Base-by-base conservation (phyloP, 2,888 invertebrate species). In the Andricus curvator region DNA sequence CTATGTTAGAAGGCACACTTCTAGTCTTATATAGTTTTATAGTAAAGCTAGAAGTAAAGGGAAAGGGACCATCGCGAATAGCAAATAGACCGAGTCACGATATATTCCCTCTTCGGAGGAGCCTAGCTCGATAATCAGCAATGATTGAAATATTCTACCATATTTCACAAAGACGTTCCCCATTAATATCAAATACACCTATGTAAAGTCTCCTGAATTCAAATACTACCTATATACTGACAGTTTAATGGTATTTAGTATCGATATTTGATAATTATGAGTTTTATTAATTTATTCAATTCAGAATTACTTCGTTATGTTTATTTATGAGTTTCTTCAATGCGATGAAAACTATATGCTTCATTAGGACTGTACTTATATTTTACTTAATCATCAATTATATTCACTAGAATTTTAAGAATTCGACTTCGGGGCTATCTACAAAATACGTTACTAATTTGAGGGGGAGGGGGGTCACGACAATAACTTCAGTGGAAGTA, bases 61-160 rank as follows among this genome's bases (percentile, higher is more conserved):
- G 62, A 62, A 62, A 62, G 62, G 62, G 62, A 62, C 13, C 25
- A 62, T 62, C 15, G 62, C 62, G 25, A 62, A 62, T 62, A 25
- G 25, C 62, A 11, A 62, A 62, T 62, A 22, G 62, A 62, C 25
- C 25, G 62, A 25, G 25, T 62, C 62, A 62, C 62, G 62, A 62
- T 62, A 4, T 25, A 62, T 62, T 13, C 62, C 25, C 15, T 22
- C 62, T 62, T 25, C 62, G 1, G 5, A 62, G 4, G 25, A 62
- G 56, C 56, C 56, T 56, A 56, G 56, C 56, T 56, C n/a, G n/a
- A 56, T 56, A 56, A 56, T 56, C 56, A n/a, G n/a, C n/a, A 22
- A 56, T 56, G 11, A 56, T 11, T n/a, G 56, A 56, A 20, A 62
- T 62, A 62, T 62, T 25, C 22, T 15, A 22, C 25, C 62, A 62